Conservation (phyloP, 2,797 vertebrate genomes). For the Lepilemur septentrionalis region DNA sequence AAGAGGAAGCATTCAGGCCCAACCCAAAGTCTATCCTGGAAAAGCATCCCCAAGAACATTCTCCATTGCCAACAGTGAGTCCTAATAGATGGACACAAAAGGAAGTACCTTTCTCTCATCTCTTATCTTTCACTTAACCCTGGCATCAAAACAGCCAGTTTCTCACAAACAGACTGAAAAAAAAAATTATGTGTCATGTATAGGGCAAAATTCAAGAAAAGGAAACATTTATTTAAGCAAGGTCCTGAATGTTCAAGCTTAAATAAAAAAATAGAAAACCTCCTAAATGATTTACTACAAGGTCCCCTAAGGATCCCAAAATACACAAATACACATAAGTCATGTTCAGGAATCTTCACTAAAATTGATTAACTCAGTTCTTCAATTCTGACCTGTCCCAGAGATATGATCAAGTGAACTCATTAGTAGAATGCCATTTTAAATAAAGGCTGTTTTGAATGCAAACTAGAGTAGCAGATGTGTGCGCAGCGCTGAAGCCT, state of each 20-base stretch:
- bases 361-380: slow-evolving; percentile 10
- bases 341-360: neutral
- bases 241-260: neutral
- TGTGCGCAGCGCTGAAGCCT: neutral
- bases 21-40: neutral
- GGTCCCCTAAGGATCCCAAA: neutral
- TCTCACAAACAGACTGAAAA: neutral
- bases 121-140: neutral
- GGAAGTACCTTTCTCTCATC: neutral
- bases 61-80: neutral
- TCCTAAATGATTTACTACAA: neutral
- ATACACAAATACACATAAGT: slow-evolving; percentile 1
- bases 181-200: neutral
- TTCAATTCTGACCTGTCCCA: slow-evolving; percentile 5
- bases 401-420: slow-evolving; percentile 5
- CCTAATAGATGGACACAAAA: neutral
- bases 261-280: neutral
- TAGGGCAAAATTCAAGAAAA: slow-evolving; percentile 16
- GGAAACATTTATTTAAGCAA: slow-evolving; percentile 19
- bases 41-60: neutral
- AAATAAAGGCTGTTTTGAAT: slow-evolving; percentile 15
- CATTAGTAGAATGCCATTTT: slow-evolving; percentile 33
- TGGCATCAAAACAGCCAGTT: neutral
- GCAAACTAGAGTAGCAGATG: neutral
- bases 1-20: neutral